Evolutionary conservation across 92 coral and sea anemone genomes (phyloP), one percentile per base, ranked within the genome.

Genomic region (Actinostola sp.): DNA sequence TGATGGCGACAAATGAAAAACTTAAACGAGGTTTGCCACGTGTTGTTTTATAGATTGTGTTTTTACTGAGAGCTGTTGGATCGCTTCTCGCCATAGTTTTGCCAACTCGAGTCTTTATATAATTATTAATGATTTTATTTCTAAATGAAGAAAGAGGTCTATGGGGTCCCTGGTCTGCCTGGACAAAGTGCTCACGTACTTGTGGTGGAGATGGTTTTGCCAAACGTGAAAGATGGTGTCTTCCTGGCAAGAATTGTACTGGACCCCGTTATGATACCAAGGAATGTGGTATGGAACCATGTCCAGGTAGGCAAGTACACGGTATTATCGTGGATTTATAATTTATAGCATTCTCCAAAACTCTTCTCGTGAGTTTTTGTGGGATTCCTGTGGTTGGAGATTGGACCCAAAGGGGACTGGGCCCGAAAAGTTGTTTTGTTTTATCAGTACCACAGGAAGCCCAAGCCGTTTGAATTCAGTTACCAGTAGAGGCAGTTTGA

Each of bases 181-280:
- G 96, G 96, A 76, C 85, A 0, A 61, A 56, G 63, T 89, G 96
- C 50, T 44, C 88, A 11, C 60, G 67, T 31, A 76, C 71, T 13
- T 84, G 89, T 44, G 89, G 89, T 43, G 61, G 67, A 1, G 59
- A 27, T 39, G 89, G 89, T 28, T 24, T 31, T 25, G 54, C 74
- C 13, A 78, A 48, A 25, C 84, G 84, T 35, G 70, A 74, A 36
- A 62, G 84, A 43, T 24, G 8, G 27, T 75, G 81, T 53, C 71
- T 63, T 50, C 81, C 81, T 51, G 72, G 72, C 2, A 60, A 75
- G 27, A 38, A 35, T 12, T 75, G 81, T 36, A 34, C 29, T 8
- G 81, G 81, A 21, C 81, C 63, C 27, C 72, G 63, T 21, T 75
- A 75, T 41, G 72, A 64, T 26, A 75, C 81, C 35, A 75, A 41